Percentiles rank a stretch among this genome's conserved stretches.
Evolutionary conservation across 2,797 vertebrate genomes (phyloP).

Genomic region (Loris lydekkerianus): DNA sequence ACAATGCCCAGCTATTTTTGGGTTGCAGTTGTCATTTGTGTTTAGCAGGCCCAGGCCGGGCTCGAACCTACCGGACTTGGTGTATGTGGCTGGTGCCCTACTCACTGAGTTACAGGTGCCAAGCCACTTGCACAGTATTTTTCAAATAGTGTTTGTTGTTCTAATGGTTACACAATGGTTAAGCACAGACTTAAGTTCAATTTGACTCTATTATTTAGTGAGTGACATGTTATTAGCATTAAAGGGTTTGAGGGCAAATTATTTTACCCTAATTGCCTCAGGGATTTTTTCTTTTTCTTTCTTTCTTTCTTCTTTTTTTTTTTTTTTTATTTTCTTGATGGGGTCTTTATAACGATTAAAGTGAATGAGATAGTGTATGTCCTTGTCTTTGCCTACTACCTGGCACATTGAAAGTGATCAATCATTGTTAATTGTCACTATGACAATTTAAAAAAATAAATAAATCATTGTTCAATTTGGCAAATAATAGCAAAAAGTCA

Average conservation of each 20-base stretch:
- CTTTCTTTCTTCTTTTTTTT: neutral
- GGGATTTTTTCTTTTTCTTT: no score
- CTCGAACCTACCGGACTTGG: no score
- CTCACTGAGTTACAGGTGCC: no score
- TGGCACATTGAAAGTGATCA: neutral
- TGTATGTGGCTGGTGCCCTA: no score
- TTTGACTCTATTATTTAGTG: neutral
- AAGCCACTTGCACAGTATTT: neutral
- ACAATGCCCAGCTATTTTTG: no score
- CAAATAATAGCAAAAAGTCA: neutral
- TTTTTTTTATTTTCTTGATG: neutral
- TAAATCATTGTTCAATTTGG: conserved; percentile 27
- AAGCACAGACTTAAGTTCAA: neutral
- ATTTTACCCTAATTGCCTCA: neutral
- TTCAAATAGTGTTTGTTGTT: neutral
- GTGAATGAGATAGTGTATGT: neutral
- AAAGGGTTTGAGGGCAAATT: neutral
- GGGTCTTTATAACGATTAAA: conserved; percentile 25
- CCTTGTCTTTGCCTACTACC: conserved; percentile 1
- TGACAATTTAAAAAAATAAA: neutral
- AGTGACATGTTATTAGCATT: neutral
- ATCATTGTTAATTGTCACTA: neutral
- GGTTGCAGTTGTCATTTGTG: no score
- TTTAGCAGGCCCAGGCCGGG: no score
- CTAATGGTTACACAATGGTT: neutral